phyloP scores from a whole-genome alignment of 2,888 invertebrate species.

The Oscheius sp. region DNA sequence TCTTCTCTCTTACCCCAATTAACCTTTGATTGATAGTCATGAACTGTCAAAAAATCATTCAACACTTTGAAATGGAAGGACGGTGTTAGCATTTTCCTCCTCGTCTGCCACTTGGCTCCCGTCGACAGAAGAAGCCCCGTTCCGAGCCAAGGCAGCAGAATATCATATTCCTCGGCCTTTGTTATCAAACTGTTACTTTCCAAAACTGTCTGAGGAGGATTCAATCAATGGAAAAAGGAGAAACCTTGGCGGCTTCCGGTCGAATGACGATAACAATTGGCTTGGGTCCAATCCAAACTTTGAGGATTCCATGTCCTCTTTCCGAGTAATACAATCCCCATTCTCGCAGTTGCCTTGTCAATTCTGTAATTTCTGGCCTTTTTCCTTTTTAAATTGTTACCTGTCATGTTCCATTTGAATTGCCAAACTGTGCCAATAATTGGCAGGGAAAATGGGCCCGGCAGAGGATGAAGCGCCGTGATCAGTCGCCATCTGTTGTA shows the following conservation, averaged over 20 bases:
- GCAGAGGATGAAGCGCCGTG: slow-evolving; percentile 20
- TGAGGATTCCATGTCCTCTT: slow-evolving; percentile 43
- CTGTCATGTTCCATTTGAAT: slow-evolving; percentile 61
- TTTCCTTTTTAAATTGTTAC: slow-evolving; percentile 29
- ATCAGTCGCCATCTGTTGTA: slow-evolving; percentile 1
- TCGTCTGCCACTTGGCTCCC: slow-evolving; percentile 75
- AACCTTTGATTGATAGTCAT: slow-evolving; percentile 53
- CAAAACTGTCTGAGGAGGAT: slow-evolving; percentile 58
- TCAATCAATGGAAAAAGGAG: background rate
- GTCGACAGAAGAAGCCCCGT: slow-evolving; percentile 74
- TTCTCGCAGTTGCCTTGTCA: slow-evolving; percentile 51
- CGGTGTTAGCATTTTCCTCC: slow-evolving; percentile 76
- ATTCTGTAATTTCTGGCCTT: slow-evolving; percentile 33
- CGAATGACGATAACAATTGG: slow-evolving; percentile 50
- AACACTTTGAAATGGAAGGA: slow-evolving; percentile 77
- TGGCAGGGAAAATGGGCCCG: slow-evolving; percentile 64
- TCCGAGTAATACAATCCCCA: slow-evolving; percentile 45
- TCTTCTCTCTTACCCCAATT: too few relatives aligned
- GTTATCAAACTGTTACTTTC: slow-evolving; percentile 70
- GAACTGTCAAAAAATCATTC: slow-evolving; percentile 73
- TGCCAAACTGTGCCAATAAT: slow-evolving; percentile 62
- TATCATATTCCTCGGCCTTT: slow-evolving; percentile 74
- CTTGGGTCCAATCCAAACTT: slow-evolving; percentile 47
- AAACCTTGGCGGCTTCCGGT: slow-evolving; percentile 40
- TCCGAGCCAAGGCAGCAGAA: slow-evolving; percentile 76